phyloP scores from a whole-genome alignment of 2,113 vertebrate species.

The Platysteira castanea region DNA sequence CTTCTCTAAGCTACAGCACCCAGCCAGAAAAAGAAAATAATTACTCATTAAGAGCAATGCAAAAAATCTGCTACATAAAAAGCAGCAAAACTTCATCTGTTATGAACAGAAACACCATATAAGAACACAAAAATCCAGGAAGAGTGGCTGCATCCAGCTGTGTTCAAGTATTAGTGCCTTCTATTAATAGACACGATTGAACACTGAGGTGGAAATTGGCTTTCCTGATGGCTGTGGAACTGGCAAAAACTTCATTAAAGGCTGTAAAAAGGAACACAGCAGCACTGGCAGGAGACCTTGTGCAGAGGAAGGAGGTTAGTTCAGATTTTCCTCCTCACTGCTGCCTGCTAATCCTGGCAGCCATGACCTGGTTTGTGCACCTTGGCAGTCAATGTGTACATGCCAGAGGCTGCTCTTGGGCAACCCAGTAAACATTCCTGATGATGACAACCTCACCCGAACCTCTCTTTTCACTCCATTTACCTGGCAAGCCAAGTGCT shows the following conservation, averaged over 20 bases:
- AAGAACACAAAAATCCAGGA: not conserved
- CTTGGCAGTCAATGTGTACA: rapidly evolving
- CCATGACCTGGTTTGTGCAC: not conserved
- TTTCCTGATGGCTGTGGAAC: not conserved
- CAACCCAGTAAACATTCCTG: not conserved
- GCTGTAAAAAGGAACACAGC: not conserved
- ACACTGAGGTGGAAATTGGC: not conserved
- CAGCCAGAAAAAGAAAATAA: not conserved
- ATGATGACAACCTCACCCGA: not conserved
- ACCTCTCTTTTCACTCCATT: not conserved
- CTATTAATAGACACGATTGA: not conserved
- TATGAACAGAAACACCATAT: not conserved
- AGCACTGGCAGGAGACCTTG: not conserved
- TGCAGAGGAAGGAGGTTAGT: not conserved
- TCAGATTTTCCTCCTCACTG: not conserved
- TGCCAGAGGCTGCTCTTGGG: not conserved
- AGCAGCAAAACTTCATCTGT: not conserved
- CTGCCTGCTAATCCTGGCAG: not conserved
- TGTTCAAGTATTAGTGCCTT: not conserved
- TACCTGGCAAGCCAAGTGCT: not conserved
- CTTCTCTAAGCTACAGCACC: not conserved
- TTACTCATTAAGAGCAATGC: not conserved
- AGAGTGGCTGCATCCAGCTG: not conserved
- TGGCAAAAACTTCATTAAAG: not conserved
- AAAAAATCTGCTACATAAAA: not conserved